Conservation (phyloP, 2,113 vertebrate genomes). For the Phodopus roborovskii region DNA sequence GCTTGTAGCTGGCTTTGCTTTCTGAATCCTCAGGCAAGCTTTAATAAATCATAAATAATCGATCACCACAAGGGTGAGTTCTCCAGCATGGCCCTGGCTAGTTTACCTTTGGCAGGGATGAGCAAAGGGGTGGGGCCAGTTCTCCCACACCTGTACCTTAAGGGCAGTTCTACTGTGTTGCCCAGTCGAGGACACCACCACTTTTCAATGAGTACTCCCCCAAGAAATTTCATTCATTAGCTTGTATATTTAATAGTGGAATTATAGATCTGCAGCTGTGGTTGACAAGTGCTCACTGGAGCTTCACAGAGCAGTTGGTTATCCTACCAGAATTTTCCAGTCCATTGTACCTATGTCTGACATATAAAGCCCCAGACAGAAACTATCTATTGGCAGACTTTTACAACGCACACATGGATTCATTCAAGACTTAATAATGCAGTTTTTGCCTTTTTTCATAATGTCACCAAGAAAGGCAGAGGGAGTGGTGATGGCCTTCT, state of each 20-base stretch:
- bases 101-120: neutral
- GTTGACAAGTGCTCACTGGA: neutral
- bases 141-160: neutral
- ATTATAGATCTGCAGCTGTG: neutral
- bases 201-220: neutral
- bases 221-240: no score
- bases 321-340: neutral
- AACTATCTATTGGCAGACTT: neutral
- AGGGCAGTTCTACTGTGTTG: neutral
- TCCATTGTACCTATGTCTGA: neutral
- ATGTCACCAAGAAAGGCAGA: neutral
- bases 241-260: neutral
- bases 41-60: no score
- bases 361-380: neutral
- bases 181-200: neutral
- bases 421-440: neutral
- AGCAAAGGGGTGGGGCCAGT: neutral
- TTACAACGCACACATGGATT: neutral
- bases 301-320: neutral
- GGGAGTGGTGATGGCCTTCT: neutral
- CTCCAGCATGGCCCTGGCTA: neutral
- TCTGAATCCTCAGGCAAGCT: no score
- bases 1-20: no score
- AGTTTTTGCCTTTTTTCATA: neutral
- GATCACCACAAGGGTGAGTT: neutral